These are phyloP conservation scores for Lepus americanus DNA, from an alignment of 2,113 vertebrate genomes.

Conservation along the genomic window DNA sequence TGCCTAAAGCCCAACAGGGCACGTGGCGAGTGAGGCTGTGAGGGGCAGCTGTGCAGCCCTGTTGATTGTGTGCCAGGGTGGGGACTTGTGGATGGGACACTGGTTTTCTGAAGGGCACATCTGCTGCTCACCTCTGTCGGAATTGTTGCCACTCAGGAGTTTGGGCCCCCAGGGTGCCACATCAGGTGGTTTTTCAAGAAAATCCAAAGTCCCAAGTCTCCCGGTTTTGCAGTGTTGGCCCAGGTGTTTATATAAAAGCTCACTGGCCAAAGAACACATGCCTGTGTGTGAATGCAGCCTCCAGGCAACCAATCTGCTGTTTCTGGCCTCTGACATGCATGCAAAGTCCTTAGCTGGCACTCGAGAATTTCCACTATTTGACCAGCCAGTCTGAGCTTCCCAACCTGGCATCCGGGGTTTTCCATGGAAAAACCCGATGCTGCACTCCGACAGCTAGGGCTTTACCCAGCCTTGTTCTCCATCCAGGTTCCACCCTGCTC, in stretches of 20 bases:
- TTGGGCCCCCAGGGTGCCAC: not conserved
- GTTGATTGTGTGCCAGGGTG: not conserved
- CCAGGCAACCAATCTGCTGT: not conserved
- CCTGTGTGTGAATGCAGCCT: not conserved
- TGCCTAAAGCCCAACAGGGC: not conserved
- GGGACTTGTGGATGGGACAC: rapidly evolving
- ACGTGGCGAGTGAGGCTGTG: rapidly evolving
- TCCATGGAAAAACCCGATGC: not conserved
- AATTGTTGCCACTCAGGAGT: not conserved
- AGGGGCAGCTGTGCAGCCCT: not conserved
- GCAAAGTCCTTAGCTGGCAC: not conserved
- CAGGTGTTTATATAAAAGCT: not conserved
- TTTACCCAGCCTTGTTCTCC: not conserved
- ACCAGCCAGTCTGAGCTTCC: not conserved
- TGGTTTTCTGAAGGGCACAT: not conserved
- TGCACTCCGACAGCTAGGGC: not conserved
- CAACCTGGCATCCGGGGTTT: not conserved
- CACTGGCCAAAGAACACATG: not conserved
- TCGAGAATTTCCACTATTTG: not conserved
- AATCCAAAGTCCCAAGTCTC: not conserved
- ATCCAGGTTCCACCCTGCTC: not conserved
- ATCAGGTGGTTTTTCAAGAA: not conserved
- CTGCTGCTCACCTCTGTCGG: not conserved
- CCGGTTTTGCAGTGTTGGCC: not conserved
- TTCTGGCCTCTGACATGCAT: not conserved